Base-by-base conservation (phyloP, 2,888 invertebrate species). In the Tetragonisca angustula region DNA sequence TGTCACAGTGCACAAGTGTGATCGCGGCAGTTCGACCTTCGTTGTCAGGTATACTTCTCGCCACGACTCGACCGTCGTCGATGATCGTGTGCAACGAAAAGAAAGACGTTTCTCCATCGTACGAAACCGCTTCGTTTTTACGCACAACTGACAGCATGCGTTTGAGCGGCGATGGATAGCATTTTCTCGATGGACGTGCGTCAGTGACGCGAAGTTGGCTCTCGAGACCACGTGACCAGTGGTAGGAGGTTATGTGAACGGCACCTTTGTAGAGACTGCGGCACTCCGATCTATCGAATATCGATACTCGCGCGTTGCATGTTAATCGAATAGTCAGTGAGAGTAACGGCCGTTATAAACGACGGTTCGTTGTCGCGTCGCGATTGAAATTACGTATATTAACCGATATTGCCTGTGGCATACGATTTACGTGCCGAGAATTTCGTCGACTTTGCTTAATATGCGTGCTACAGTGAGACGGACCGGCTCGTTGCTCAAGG, bases 401-500 rank as follows among this genome's bases (percentile, higher is more conserved):
- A 21, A 54, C 19, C 17, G 49, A 65, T 69, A 36, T 21, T 49
- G 2, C 43, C 43, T 11, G 65, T 50, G 56, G 15, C 32, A 11
- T 17, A 24, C 64, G 43, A 68, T 75, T 65, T 56, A 49, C 61
- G n/a, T 15, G 17, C 49, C 56, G n/a, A 59, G 69, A 32, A 64
- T 49, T 70, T 59, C 32, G 67, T 15, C 17, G 52, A 68, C 56
- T 62, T 43, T 49, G 43, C 49, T 67, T 87, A 80, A 89, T 83
- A 85, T 85, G 82, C 73, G 70, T 54, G 64, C 21, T 78, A 50
- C 61, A 70, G 43, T 62, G 73, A 72, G 27, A 74, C 74, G 78
- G 84, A 84, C 82, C 85, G 72, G 70, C 69, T 81, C 54, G 49
- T 73, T 79, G 62, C 24, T 85, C 72, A 71, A 50, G n/a, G 61